Conservation (phyloP, 2,888 invertebrate genomes). For the Gymnoscelis rufifasciata region DNA sequence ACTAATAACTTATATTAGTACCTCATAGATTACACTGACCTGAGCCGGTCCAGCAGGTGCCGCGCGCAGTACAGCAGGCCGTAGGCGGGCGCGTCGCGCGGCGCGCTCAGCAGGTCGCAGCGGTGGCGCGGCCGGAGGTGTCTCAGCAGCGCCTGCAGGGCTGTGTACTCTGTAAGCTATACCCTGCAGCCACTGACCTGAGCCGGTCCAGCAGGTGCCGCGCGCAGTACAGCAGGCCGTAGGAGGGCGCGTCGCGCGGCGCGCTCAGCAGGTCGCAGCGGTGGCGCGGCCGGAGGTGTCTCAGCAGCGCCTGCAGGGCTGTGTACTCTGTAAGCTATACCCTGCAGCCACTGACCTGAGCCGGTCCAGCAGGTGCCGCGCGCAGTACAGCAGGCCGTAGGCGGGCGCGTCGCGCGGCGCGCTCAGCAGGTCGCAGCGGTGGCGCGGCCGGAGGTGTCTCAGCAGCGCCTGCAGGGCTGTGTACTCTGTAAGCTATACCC, state of each 20-base stretch:
- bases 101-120: constrained; percentile 1
- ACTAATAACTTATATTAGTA: too few species aligned
- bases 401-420: constrained; percentile 27
- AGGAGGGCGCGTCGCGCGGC: constrained; percentile 27
- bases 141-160: constrained; percentile 30
- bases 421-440: neutral
- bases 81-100: constrained; percentile 27
- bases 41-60: constrained; percentile 81
- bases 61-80: constrained; percentile 9
- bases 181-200: constrained; percentile 5
- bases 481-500: too few species aligned
- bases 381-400: constrained; percentile 11
- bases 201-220: constrained; percentile 81
- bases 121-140: constrained; percentile 28
- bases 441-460: constrained; percentile 29
- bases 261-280: constrained; percentile 1
- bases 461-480: constrained; percentile 30
- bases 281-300: constrained; percentile 29
- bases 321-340: too few species aligned
- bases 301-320: constrained; percentile 29
- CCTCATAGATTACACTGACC: constrained; percentile 1
- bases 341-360: constrained; percentile 51
- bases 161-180: too few species aligned
- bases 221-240: constrained; percentile 10
- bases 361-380: constrained; percentile 79